Evolutionary conservation across 2,113 vertebrate species (phyloP).

Genomic region (Campylomormyrus tamandua): DNA sequence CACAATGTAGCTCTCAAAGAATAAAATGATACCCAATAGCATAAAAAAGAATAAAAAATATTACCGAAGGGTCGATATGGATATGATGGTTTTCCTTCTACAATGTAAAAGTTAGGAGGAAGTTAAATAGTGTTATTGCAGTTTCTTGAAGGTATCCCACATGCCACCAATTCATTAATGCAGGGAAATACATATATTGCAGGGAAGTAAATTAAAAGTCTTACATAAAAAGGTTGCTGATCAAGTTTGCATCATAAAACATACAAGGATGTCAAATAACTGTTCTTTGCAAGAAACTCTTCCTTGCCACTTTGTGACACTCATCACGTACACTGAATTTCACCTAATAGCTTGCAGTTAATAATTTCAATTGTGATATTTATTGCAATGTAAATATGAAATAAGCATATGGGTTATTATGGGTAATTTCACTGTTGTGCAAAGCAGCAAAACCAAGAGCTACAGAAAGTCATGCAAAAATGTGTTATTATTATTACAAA

Average conservation of each 20-base stretch:
- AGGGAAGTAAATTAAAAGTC: not conserved
- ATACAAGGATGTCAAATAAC: not conserved
- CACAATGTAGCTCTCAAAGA: not conserved
- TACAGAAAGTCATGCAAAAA: not conserved
- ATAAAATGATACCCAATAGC: not conserved
- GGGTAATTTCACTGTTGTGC: not conserved
- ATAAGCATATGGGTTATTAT: too few species aligned
- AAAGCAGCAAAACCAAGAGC: not conserved
- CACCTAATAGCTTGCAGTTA: not conserved
- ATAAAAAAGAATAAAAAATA: not conserved
- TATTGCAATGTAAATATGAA: not conserved
- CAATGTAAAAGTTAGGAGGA: not conserved
- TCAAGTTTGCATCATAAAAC: not conserved
- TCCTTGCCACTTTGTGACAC: not conserved
- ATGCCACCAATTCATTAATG: not conserved
- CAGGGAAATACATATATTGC: not conserved
- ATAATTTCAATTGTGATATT: not conserved
- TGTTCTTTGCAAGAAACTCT: not conserved
- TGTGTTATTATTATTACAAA: not conserved
- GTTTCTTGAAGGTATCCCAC: not conserved
- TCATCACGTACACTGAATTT: not conserved
- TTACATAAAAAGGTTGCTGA: not conserved
- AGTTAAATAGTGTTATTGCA: not conserved
- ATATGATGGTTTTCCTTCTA: not conserved
- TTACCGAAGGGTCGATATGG: not conserved